Evolutionary conservation across 2,797 vertebrate genomes (phyloP).

Genomic region (Poeciliopsis presidionis): DNA sequence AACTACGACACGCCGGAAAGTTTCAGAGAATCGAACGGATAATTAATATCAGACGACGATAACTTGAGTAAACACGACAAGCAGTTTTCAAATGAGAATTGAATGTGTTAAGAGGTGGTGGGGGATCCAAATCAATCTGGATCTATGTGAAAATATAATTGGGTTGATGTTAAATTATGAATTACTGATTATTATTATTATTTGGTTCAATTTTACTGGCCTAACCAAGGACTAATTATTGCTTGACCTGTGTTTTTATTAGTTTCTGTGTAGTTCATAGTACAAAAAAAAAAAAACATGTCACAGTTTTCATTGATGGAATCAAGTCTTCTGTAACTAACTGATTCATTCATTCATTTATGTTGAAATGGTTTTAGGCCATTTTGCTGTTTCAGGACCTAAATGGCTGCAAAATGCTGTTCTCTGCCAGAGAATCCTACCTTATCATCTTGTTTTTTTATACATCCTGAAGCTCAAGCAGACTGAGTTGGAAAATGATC

Average conservation of each 20-base stretch:
- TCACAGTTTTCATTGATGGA: neutral
- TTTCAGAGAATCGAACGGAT: neutral
- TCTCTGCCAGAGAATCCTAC: neutral
- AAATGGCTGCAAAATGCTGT: neutral
- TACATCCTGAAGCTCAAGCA: neutral
- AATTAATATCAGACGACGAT: neutral
- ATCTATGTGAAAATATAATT: neutral
- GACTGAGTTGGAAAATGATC: neutral
- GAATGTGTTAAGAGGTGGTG: neutral
- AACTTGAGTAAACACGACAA: neutral
- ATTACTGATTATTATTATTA: neutral
- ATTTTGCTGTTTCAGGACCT: neutral
- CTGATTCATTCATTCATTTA: neutral
- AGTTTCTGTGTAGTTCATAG: neutral
- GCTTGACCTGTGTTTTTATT: neutral
- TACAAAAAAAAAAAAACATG: neutral
- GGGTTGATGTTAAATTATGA: neutral
- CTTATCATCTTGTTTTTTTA: too few relatives aligned
- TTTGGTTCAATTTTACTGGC: neutral
- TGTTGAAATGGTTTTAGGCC: neutral
- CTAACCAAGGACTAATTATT: neutral
- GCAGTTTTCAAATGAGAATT: neutral
- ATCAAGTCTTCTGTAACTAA: neutral
- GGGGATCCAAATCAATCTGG: neutral
- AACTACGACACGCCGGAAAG: neutral